Percentiles rank a stretch among this genome's conserved stretches.
phyloP scores from a whole-genome alignment of 2,888 invertebrate species.

The Nephrotoma appendiculata region DNA sequence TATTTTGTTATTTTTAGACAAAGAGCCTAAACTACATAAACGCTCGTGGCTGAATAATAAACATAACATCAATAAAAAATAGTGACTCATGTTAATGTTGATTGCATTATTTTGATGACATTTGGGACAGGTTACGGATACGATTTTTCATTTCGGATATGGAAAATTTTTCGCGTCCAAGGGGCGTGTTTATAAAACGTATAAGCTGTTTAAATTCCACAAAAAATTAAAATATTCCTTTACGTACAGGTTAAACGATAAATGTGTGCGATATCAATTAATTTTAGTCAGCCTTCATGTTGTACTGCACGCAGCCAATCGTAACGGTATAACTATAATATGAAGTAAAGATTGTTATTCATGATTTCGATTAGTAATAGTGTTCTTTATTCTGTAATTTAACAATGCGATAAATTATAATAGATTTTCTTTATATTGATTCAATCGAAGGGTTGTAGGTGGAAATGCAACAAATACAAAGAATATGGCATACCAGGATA shows the following conservation, averaged over 20 bases:
- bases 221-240: too few species aligned
- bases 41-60: not conserved
- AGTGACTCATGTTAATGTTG: not conserved
- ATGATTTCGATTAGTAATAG: not conserved
- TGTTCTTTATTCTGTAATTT: not conserved
- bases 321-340: not conserved
- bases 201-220: too few species aligned
- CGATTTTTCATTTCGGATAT: not conserved
- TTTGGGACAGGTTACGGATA: not conserved
- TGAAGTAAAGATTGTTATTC: not conserved
- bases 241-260: not conserved
- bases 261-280: not conserved
- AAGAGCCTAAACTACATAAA: not conserved
- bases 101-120: not conserved
- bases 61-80: not conserved
- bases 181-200: not conserved
- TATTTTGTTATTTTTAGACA: not conserved
- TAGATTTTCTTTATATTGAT: not conserved
- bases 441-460: not conserved
- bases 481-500: not conserved
- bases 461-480: not conserved
- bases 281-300: not conserved
- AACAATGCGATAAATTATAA: not conserved
- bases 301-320: not conserved
- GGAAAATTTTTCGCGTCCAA: not conserved